Evolutionary conservation across 2,797 vertebrate genomes (phyloP).

Genomic region (Anas acuta): DNA sequence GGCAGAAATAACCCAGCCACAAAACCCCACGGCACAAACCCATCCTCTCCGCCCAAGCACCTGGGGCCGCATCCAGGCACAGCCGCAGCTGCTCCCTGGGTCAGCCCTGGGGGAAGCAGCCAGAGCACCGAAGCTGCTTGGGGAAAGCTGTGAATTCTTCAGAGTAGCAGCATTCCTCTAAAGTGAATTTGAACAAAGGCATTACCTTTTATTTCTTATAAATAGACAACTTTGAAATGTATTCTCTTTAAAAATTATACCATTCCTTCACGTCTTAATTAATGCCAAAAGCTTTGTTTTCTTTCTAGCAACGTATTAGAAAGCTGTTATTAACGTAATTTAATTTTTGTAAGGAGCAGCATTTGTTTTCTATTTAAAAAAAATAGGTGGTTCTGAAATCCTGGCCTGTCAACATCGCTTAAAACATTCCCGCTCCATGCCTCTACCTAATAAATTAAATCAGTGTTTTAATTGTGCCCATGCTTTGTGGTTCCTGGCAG

Average conservation of each 20-base stretch:
- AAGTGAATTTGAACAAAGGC: conserved; percentile 49
- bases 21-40: background rate
- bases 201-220: conserved; percentile 67
- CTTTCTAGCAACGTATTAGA: conserved; percentile 70
- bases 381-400: conserved; percentile 76
- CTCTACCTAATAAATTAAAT: conserved; percentile 82
- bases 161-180: conserved; percentile 42
- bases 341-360: conserved; percentile 68
- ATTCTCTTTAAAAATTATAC: conserved; percentile 71
- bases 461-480: conserved; percentile 83
- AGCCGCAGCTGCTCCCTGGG: background rate
- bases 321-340: conserved; percentile 77
- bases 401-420: conserved; percentile 78
- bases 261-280: conserved; percentile 76
- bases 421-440: conserved; percentile 77
- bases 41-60: background rate
- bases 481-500: conserved; percentile 82
- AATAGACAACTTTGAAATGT: conserved; percentile 71
- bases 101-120: conserved; percentile 53
- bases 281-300: conserved; percentile 75
- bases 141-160: conserved; percentile 55
- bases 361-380: conserved; percentile 78
- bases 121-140: conserved; percentile 52
- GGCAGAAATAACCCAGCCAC: background rate
- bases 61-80: background rate